These are phyloP conservation scores for Halcyon badia DNA, from an alignment of 2,797 vertebrate species.

Conservation along the genomic window DNA sequence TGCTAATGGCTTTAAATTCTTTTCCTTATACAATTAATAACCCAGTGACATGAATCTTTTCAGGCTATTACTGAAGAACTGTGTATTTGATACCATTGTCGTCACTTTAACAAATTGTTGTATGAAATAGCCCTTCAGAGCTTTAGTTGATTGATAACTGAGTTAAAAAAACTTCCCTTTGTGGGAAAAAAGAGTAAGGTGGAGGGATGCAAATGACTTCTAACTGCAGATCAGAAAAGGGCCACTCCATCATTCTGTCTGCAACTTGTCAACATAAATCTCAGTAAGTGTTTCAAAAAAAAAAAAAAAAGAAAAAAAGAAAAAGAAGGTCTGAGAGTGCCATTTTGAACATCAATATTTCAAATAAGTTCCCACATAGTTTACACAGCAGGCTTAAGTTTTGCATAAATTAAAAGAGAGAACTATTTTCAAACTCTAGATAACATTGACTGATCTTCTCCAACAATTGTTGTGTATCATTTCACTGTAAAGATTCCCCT, in stretches of 20 bases:
- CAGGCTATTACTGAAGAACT: slow-evolving; percentile 43
- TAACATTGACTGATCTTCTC: background rate
- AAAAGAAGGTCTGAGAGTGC: background rate
- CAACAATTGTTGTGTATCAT: background rate
- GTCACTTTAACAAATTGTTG: slow-evolving; percentile 60
- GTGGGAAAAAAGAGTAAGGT: background rate
- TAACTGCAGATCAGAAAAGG: slow-evolving; percentile 40
- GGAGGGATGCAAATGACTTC: slow-evolving; percentile 58
- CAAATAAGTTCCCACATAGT: background rate
- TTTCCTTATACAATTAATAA: slow-evolving; percentile 58
- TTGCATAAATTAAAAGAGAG: background rate
- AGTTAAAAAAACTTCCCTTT: slow-evolving; percentile 53
- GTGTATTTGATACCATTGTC: slow-evolving; percentile 11
- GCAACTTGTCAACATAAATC: slow-evolving; percentile 40
- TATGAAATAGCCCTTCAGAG: slow-evolving; percentile 58
- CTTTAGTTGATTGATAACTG: slow-evolving; percentile 60
- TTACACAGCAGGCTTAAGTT: background rate
- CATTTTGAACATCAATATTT: slow-evolving; percentile 23
- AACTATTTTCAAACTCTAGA: background rate
- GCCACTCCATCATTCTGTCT: slow-evolving; percentile 51
- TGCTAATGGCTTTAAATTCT: slow-evolving; percentile 47
- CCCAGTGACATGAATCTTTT: slow-evolving; percentile 50
- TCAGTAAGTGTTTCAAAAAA: background rate
- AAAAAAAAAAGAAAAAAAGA: background rate
- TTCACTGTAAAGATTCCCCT: background rate